phyloP scores from a whole-genome alignment of 2,113 vertebrate genomes.

The Acanthisitta chloris region DNA sequence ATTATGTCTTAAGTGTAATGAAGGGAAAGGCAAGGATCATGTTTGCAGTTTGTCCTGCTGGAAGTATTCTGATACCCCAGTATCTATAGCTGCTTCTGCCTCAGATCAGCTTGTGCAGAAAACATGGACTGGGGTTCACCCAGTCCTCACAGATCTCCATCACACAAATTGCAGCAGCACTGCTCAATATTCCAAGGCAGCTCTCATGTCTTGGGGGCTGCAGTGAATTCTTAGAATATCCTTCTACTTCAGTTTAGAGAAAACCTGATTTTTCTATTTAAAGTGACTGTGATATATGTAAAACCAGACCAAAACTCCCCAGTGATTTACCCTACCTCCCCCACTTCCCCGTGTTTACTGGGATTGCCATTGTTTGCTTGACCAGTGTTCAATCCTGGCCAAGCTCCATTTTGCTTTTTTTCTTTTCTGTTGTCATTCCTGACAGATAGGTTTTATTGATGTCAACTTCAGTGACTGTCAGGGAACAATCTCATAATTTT shows the following conservation, averaged over 20 bases:
- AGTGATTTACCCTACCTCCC: background rate
- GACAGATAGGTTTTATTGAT: background rate
- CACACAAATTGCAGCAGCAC: background rate
- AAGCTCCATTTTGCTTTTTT: background rate
- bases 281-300: background rate
- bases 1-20: background rate
- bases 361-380: background rate
- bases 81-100: background rate
- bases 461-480: slow-evolving; percentile 1
- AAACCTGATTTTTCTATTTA: background rate
- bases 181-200: background rate
- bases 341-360: background rate
- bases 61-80: background rate
- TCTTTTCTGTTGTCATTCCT: background rate
- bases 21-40: background rate
- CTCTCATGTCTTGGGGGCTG: background rate
- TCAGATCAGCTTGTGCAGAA: background rate
- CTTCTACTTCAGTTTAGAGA: background rate
- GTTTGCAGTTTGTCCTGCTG: background rate
- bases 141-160: background rate
- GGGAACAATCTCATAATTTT: background rate
- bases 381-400: background rate
- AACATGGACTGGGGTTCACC: rapidly evolving
- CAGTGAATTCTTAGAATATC: background rate
- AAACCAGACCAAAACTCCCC: rapidly evolving